Conservation (phyloP, 53 echinoderm and acorn worm genomes). For the Stichopus horrens region DNA sequence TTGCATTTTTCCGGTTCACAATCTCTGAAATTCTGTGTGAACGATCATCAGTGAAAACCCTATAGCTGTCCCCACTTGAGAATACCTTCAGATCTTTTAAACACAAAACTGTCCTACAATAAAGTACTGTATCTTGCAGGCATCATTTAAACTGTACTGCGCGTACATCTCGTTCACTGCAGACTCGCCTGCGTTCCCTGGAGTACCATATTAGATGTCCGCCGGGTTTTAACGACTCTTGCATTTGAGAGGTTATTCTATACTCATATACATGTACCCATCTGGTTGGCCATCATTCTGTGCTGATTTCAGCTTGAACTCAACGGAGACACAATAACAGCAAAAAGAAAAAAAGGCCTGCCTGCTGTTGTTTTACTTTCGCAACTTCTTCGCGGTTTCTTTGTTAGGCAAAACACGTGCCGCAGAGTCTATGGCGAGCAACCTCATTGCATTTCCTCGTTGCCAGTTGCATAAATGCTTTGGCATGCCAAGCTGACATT, state of each 20-base stretch:
- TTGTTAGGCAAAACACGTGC: constrained; percentile 8
- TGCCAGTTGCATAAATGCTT: background rate
- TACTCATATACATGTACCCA: constrained; percentile 32
- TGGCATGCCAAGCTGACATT: background rate
- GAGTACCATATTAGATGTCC: constrained; percentile 2
- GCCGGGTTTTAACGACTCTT: background rate
- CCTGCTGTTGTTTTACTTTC: background rate
- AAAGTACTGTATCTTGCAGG: too few species aligned
- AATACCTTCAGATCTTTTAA: too few species aligned
- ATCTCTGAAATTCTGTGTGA: too few species aligned
- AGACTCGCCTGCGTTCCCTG: background rate
- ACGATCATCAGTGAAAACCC: too few species aligned
- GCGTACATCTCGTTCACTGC: too few species aligned
- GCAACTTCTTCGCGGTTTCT: background rate
- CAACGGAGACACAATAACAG: background rate
- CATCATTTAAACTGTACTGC: too few species aligned
- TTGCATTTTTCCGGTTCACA: too few species aligned
- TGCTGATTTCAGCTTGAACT: background rate
- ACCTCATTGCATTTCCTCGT: constrained; percentile 10
- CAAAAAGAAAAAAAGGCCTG: background rate
- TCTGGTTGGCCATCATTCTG: background rate
- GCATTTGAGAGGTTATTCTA: constrained; percentile 14
- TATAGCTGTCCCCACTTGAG: too few species aligned
- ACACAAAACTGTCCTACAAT: too few species aligned
- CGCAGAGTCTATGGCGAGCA: background rate